These are phyloP conservation scores for Rhinophrynus dorsalis DNA, from an alignment of 2,797 vertebrate species.

Conservation along the genomic window DNA sequence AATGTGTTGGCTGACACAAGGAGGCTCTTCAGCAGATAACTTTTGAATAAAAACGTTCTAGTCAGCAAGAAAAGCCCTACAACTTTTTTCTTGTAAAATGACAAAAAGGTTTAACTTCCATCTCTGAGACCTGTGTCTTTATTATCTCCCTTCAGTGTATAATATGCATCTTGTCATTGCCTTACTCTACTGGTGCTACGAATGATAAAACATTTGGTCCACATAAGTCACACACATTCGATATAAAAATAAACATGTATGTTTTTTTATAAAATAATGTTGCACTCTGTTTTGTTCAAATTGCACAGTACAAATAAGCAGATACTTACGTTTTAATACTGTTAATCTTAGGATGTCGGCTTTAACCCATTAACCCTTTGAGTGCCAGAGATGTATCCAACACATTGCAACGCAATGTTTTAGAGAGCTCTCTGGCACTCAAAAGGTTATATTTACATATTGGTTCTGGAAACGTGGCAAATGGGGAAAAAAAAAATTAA, in stretches of 20 bases:
- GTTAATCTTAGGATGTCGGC: conserved; percentile 56
- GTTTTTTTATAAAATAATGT: conserved; percentile 74
- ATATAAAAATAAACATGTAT: conserved; percentile 78
- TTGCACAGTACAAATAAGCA: conserved; percentile 74
- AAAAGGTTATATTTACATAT: conserved; percentile 14
- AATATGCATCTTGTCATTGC: neutral
- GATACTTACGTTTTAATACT: conserved; percentile 76
- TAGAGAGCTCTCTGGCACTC: no score
- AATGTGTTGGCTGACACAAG: no score
- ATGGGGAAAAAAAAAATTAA: conserved; percentile 44
- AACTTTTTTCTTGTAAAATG: no score
- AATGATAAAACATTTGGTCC: conserved; percentile 69
- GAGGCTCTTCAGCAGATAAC: no score
- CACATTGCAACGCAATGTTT: no score
- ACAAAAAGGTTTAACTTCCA: no score
- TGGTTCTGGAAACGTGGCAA: conserved; percentile 57
- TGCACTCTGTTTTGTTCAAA: conserved; percentile 70
- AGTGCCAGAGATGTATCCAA: no score
- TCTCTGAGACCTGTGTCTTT: neutral
- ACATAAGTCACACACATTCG: conserved; percentile 63
- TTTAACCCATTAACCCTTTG: no score
- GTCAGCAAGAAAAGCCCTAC: no score
- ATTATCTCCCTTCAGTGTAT: neutral
- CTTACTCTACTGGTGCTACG: conserved; percentile 32
- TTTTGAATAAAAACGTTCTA: no score